A percentile compares a stretch with the other conserved stretches of the same genome.
These are phyloP conservation scores for Oegoconia quadripuncta DNA, from an alignment of 2,888 invertebrate genomes.

Conservation along the genomic window DNA sequence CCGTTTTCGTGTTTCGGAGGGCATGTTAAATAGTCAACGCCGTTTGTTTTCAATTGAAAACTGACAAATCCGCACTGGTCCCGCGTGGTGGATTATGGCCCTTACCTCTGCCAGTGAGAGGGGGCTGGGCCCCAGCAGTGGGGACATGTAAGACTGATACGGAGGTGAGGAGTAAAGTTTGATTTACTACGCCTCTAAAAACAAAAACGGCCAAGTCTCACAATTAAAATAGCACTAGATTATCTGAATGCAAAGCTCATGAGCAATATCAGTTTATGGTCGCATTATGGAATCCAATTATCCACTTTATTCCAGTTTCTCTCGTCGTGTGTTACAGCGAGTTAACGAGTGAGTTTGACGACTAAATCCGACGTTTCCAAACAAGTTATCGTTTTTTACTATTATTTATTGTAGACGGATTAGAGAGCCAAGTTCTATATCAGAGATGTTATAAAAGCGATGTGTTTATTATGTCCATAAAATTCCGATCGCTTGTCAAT, in stretches of 20 bases:
- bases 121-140: too few relatives aligned
- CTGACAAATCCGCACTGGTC: too few relatives aligned
- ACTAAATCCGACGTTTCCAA: conserved; percentile 18
- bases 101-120: too few relatives aligned
- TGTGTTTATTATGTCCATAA: too few relatives aligned
- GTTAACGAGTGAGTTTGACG: conserved; percentile 17
- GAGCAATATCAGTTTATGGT: conserved; percentile 5
- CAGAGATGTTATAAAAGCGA: too few relatives aligned
- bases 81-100: too few relatives aligned
- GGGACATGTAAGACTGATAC: too few relatives aligned
- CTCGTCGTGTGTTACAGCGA: neutral
- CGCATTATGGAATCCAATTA: conserved; percentile 7
- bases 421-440: neutral
- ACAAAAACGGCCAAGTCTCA: conserved; percentile 1
- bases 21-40: too few relatives aligned
- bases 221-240: neutral
- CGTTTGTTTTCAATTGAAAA: too few relatives aligned
- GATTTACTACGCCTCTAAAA: neutral
- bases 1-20: too few relatives aligned
- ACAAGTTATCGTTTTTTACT: conserved; percentile 8
- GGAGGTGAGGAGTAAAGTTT: too few relatives aligned
- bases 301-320: neutral
- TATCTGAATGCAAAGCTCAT: neutral
- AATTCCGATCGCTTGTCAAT: too few relatives aligned
- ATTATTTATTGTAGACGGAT: conserved; percentile 1